A percentile compares a stretch with the other conserved stretches of the same genome.
Conservation (phyloP, 2,113 vertebrate genomes). For the Gadus macrocephalus region DNA sequence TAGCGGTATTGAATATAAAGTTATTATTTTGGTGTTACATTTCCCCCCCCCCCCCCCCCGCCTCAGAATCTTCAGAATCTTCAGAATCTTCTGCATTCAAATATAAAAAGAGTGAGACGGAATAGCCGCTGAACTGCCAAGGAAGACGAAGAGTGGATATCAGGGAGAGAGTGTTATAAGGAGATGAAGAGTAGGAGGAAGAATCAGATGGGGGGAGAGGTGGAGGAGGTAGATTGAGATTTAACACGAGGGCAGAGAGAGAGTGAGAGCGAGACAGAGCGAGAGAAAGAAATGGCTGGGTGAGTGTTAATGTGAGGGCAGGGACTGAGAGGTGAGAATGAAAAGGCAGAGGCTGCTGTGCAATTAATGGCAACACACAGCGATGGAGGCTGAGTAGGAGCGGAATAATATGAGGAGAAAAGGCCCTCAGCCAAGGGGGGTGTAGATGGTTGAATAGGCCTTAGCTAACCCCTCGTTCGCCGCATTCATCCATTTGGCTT, state of each 20-base stretch:
- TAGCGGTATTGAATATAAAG: too few species aligned
- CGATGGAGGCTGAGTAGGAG: constrained; percentile 11
- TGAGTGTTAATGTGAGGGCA: not conserved
- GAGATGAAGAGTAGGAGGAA: constrained; percentile 6
- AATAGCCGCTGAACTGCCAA: too few species aligned
- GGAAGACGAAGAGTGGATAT: too few species aligned
- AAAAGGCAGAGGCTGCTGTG: constrained; percentile 1
- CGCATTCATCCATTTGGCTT: too few species aligned
- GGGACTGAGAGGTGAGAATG: constrained; percentile 11
- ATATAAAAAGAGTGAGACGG: too few species aligned
- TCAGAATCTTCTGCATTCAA: too few species aligned
- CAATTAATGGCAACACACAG: constrained; percentile 24
- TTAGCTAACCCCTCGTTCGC: constrained; percentile 17
- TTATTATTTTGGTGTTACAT: too few species aligned
- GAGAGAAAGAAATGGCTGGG: constrained; percentile 3
- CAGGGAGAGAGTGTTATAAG: not conserved
- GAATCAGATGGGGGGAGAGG: not conserved
- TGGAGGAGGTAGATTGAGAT: not conserved
- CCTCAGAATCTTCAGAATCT: too few species aligned
- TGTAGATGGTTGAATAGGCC: constrained; percentile 45
- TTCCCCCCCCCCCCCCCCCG: too few species aligned
- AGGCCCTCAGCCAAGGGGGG: constrained; percentile 37
- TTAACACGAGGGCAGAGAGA: constrained; percentile 1
- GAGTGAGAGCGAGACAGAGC: not conserved
- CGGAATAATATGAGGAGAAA: too few species aligned